phyloP scores from a whole-genome alignment of 2,888 invertebrate genomes.

The Lymantria dispar region DNA sequence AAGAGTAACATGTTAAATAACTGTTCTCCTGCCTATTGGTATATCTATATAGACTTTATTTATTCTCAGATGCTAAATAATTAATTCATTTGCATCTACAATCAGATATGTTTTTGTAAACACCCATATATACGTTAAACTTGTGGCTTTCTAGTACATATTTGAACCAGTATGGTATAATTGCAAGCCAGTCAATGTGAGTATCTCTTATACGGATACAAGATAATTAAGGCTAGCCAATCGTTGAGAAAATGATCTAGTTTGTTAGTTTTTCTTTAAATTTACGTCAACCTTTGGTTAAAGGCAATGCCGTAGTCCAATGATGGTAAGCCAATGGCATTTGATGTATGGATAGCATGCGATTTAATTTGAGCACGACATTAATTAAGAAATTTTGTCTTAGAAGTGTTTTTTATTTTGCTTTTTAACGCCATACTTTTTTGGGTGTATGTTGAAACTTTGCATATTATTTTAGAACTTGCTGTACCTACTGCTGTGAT shows the following conservation, averaged over 20 bases:
- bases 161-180: slow-evolving; percentile 23
- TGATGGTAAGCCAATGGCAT: too few species aligned
- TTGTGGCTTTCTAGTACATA: slow-evolving; percentile 11
- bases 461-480: too few species aligned
- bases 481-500: too few species aligned
- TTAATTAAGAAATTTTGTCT: too few species aligned
- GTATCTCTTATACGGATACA: slow-evolving; percentile 23
- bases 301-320: too few species aligned
- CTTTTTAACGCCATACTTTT: too few species aligned
- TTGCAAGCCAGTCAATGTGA: slow-evolving; percentile 14
- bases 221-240: slow-evolving; percentile 25
- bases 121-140: slow-evolving; percentile 3
- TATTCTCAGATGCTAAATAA: slow-evolving; percentile 14
- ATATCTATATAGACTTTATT: neutral
- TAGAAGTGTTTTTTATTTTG: too few species aligned
- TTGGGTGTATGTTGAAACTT: too few species aligned
- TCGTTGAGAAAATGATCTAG: neutral
- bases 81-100: slow-evolving; percentile 28
- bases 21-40: neutral
- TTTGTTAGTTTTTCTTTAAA: neutral
- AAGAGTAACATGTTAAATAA: neutral
- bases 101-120: slow-evolving; percentile 10
- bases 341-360: too few species aligned
- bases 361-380: too few species aligned
- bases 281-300: too few species aligned